Base-by-base conservation (phyloP, 53 echinoderm and acorn worm species). In the Patiria pectinifera region DNA sequence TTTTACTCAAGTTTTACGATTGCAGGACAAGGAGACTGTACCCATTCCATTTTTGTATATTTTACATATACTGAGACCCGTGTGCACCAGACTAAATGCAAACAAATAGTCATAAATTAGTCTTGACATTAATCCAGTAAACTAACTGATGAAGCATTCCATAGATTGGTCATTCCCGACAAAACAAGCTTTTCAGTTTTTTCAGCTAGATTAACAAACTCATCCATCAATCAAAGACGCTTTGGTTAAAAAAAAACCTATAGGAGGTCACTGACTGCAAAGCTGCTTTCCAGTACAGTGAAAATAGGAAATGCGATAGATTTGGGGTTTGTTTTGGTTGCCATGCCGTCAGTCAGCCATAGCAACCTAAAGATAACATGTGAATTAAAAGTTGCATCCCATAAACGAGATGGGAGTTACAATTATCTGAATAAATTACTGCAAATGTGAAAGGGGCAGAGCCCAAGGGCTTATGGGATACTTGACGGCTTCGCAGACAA, bases 271-370 rank as follows among this genome's bases (percentile, higher is more conserved):
- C 58, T 59, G 82, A 82, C 82, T 82, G 82, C 13, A 4, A 6
- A 21, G 59, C 6, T 82, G 6, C 24, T 58, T 9, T 82, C 49
- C 58, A 82, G 35, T 35, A 35, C 35, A 35, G 49, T 11, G 13
- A 82, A 82, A 82, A 82, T 13, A 82, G 82, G 59, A 82, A 82
- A 59, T 53, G 82, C 16, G 76, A 12, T 18, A 76, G 23, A 80
- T 35, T n/a, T 13, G 6, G 44, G 46, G 12, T 80, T 47, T 80
- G 80, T 80, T 76, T 45, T 12, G 47, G 80, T 45, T 45, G 80
- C 15, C 49, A 48, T 80, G 80, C 0, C 80, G 24, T 6, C 80
- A 25, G 80, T 80, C 11, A 15, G 48, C 47, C 76, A 25, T 35
- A n/a, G 23, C 25, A 76, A 76, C 25, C 76, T 43, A 25, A 47